Conservation (phyloP, 2,113 vertebrate species). For the Triplophysa tibetana region DNA sequence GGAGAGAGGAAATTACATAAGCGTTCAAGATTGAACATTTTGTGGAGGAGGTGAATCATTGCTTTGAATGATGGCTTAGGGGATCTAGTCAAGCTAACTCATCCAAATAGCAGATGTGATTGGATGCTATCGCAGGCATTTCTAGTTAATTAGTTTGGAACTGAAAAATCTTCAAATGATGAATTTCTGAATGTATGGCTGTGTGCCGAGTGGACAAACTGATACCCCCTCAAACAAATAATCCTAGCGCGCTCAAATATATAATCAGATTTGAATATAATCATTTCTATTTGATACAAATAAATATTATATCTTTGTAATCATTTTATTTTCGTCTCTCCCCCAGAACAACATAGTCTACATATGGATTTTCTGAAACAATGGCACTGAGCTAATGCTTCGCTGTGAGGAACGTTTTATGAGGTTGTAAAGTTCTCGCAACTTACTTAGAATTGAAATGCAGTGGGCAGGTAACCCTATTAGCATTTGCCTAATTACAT, state of each 20-base stretch:
- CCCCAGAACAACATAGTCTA: background rate
- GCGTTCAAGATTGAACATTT: constrained; percentile 6
- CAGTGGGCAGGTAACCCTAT: constrained; percentile 42
- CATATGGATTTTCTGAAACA: constrained; percentile 8
- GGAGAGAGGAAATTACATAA: constrained; percentile 27
- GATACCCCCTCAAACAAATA: background rate
- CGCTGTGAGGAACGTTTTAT: constrained; percentile 36
- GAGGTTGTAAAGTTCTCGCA: constrained; percentile 38
- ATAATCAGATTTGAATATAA: background rate
- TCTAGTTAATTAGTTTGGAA: background rate
- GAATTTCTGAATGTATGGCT: background rate
- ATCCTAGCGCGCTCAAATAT: background rate
- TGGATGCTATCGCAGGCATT: background rate
- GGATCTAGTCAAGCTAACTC: constrained; percentile 23
- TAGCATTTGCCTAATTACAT: constrained; percentile 49
- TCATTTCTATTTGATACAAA: background rate
- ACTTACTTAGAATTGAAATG: constrained; percentile 43
- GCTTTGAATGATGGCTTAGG: constrained; percentile 15
- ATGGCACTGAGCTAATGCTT: constrained; percentile 19
- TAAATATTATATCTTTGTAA: background rate
- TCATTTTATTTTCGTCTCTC: background rate
- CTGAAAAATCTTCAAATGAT: background rate
- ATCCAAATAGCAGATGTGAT: constrained; percentile 17
- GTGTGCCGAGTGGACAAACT: background rate
- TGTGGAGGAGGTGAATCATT: constrained; percentile 22